Conservation (phyloP, 2,797 vertebrate genomes). For the Gobio occitaniae region DNA sequence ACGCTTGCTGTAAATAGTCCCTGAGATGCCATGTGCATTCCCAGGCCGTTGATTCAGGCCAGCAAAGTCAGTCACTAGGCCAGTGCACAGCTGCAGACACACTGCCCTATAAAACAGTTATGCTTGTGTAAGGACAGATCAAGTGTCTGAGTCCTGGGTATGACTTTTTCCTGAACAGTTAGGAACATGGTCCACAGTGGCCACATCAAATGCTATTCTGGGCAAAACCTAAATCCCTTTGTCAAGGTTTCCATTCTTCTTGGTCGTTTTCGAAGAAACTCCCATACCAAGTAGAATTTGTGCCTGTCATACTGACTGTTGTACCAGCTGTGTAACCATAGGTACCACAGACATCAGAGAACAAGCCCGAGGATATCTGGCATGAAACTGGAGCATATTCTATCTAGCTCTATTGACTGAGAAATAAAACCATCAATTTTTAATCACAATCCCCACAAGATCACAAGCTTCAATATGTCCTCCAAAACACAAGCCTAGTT, state of each 20-base stretch:
- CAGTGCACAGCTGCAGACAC: constrained; percentile 17
- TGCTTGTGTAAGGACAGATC: constrained; percentile 29
- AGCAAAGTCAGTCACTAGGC: constrained; percentile 41
- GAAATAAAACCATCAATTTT: constrained; percentile 45
- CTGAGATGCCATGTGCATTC: constrained; percentile 32
- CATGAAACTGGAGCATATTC: constrained; percentile 34
- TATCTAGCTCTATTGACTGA: constrained; percentile 55
- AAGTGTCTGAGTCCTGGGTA: constrained; percentile 35
- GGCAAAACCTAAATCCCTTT: constrained; percentile 51
- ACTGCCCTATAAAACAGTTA: constrained; percentile 24
- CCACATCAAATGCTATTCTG: not conserved
- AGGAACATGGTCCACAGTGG: constrained; percentile 13
- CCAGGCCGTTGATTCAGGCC: constrained; percentile 14
- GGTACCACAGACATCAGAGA: constrained; percentile 31
- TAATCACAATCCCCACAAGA: not conserved
- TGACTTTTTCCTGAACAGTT: constrained; percentile 23
- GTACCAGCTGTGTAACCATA: constrained; percentile 58
- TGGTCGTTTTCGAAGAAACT: constrained; percentile 60
- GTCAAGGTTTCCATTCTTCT: constrained; percentile 59
- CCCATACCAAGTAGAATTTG: constrained; percentile 56
- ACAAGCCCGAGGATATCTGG: not conserved
- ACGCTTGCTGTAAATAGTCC: constrained; percentile 53
- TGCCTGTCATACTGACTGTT: constrained; percentile 2
- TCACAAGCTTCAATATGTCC: not conserved
- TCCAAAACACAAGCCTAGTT: not conserved